These are phyloP conservation scores for Drosophila rubida DNA, from an alignment of 2,888 invertebrate species.

Conservation along the genomic window DNA sequence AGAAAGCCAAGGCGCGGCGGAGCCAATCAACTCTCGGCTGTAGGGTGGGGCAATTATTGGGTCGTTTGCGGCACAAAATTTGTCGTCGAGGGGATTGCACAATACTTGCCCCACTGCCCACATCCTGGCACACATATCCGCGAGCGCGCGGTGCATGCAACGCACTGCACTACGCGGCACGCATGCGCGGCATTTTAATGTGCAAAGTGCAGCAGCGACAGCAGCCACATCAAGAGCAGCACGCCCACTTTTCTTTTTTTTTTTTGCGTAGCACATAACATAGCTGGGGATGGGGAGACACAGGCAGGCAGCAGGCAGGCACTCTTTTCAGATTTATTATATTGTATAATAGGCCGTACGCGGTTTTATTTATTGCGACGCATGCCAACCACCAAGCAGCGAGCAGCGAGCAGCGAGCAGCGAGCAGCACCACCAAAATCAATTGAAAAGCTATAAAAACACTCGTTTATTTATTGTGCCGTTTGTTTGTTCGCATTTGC, in stretches of 20 bases:
- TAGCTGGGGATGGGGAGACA: slow-evolving; percentile 1
- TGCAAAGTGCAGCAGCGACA: slow-evolving; percentile 62
- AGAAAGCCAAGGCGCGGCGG: not conserved
- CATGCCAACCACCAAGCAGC: slow-evolving; percentile 46
- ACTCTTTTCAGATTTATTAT: slow-evolving; percentile 70
- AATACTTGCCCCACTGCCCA: slow-evolving; percentile 50
- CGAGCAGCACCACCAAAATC: slow-evolving; percentile 55
- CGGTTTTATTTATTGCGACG: slow-evolving; percentile 77
- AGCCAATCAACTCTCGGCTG: not conserved
- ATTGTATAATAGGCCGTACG: slow-evolving; percentile 76
- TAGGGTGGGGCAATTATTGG: slow-evolving; percentile 59
- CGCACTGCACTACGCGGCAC: slow-evolving; percentile 60
- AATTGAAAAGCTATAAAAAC: slow-evolving; percentile 81
- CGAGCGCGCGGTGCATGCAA: slow-evolving; percentile 52
- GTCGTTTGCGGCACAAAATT: slow-evolving; percentile 43
- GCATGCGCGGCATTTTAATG: slow-evolving; percentile 81
- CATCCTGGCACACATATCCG: slow-evolving; percentile 42
- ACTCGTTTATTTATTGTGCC: slow-evolving; percentile 71
- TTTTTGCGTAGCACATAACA: slow-evolving; percentile 30
- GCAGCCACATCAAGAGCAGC: slow-evolving; percentile 66
- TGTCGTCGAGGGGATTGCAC: slow-evolving; percentile 71
- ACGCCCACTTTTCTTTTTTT: slow-evolving; percentile 80
- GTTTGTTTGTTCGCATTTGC: slow-evolving; percentile 56
- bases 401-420: slow-evolving; percentile 8
- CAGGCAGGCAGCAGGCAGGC: slow-evolving; percentile 15